Evolutionary conservation across 2,888 invertebrate species (phyloP).

Genomic region (Coenonympha arcania): DNA sequence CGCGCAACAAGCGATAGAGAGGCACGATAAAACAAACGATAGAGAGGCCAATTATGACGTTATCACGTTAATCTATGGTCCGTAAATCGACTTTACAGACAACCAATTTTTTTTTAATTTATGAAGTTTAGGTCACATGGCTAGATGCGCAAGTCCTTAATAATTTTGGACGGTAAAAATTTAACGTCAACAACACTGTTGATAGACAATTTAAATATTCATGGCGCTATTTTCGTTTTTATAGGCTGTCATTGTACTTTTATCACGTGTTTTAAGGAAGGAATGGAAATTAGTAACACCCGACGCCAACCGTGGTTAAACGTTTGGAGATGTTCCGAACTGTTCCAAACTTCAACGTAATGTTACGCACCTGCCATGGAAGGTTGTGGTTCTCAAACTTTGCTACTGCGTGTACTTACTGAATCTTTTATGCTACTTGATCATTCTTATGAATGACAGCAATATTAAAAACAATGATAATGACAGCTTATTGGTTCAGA

Average conservation of each 20-base stretch:
- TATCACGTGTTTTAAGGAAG: slow-evolving; percentile 5
- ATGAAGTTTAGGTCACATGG: too few relatives aligned
- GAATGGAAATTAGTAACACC: slow-evolving; percentile 7
- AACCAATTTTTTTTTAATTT: too few relatives aligned
- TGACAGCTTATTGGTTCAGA: too few relatives aligned
- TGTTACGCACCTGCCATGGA: slow-evolving; percentile 23
- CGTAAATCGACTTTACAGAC: too few relatives aligned
- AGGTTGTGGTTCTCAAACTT: slow-evolving; percentile 15
- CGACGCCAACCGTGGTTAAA: slow-evolving; percentile 11
- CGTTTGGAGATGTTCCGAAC: slow-evolving; percentile 14
- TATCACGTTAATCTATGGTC: too few relatives aligned
- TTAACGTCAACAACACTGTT: not conserved
- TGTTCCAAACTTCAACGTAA: slow-evolving; percentile 8
- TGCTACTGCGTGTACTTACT: too few relatives aligned
- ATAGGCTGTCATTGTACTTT: slow-evolving; percentile 7
- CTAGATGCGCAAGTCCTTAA: not conserved
- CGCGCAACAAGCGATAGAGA: too few relatives aligned
- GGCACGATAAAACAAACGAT: too few relatives aligned
- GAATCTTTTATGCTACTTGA: too few relatives aligned
- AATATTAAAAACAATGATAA: too few relatives aligned
- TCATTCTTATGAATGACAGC: too few relatives aligned
- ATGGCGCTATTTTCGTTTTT: not conserved
- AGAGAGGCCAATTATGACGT: too few relatives aligned
- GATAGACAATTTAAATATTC: not conserved
- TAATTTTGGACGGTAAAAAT: not conserved